Evolutionary conservation across 2,888 invertebrate species (phyloP).

Genomic region (Antheraea yamamai): DNA sequence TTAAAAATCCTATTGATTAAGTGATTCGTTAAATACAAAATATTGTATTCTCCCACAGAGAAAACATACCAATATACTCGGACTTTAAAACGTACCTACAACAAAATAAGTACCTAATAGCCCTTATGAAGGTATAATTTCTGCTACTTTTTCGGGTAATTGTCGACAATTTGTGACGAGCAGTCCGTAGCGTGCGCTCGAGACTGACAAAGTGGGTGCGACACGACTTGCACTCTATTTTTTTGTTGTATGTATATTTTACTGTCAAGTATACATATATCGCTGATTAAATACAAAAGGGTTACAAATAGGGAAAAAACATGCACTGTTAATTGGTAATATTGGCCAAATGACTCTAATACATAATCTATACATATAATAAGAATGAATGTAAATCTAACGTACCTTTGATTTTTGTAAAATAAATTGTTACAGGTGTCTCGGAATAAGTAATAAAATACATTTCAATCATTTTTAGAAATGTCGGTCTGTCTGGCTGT

Average conservation of each 20-base stretch:
- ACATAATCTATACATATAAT: no score
- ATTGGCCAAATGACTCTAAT: no score
- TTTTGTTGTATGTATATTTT: not conserved
- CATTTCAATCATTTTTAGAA: no score
- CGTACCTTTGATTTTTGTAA: no score
- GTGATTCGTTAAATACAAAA: not conserved
- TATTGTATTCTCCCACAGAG: not conserved
- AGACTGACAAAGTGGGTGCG: not conserved
- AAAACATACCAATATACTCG: not conserved
- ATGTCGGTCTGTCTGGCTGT: no score
- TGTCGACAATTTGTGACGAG: conserved; percentile 4
- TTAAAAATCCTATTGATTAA: not conserved
- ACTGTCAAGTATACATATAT: no score
- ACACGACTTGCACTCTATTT: not conserved
- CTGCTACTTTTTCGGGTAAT: conserved; percentile 1
- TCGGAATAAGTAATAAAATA: no score
- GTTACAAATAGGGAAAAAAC: no score
- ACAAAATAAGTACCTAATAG: conserved; percentile 1
- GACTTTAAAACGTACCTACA: not conserved
- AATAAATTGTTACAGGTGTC: no score
- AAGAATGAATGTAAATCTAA: no score
- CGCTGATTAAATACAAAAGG: no score
- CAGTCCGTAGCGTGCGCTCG: conserved; percentile 2
- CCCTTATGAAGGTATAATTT: conserved; percentile 2
- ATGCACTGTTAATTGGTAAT: no score